These are phyloP conservation scores for Eptesicus fuscus DNA, from an alignment of 2,113 vertebrate genomes.

Conservation along the genomic window DNA sequence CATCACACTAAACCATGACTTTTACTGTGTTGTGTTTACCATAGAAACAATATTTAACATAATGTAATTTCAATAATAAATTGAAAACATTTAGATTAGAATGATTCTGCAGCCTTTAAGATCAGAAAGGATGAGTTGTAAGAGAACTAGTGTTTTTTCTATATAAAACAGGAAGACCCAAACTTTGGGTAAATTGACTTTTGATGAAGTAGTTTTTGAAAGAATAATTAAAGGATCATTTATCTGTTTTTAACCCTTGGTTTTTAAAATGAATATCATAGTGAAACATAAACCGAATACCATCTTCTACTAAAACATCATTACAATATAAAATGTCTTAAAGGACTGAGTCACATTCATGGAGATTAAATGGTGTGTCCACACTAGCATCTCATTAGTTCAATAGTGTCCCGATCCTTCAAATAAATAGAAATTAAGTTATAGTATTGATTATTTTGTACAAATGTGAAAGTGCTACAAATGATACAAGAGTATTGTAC, in stretches of 20 bases:
- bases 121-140: background rate
- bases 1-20: background rate
- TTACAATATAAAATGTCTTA: background rate
- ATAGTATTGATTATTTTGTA: slow-evolving; percentile 40
- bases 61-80: background rate
- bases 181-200: background rate
- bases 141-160: background rate
- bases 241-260: background rate
- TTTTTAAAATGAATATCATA: background rate
- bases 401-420: slow-evolving; percentile 46
- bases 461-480: background rate
- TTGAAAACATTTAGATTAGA: slow-evolving; percentile 4
- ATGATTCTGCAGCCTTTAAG: background rate
- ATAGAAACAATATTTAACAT: background rate
- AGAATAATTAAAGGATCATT: background rate
- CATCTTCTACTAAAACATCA: background rate
- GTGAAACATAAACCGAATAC: background rate
- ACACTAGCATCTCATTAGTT: slow-evolving; percentile 38
- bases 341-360: background rate
- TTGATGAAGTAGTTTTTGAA: background rate
- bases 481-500: background rate
- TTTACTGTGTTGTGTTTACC: background rate
- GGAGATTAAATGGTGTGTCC: slow-evolving; percentile 26
- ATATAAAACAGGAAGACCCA: background rate
- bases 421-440: slow-evolving; percentile 63